Evolutionary conservation across 2,113 vertebrate species (phyloP), one percentile per base, ranked within the genome.

Genomic region (Sturnus vulgaris): DNA sequence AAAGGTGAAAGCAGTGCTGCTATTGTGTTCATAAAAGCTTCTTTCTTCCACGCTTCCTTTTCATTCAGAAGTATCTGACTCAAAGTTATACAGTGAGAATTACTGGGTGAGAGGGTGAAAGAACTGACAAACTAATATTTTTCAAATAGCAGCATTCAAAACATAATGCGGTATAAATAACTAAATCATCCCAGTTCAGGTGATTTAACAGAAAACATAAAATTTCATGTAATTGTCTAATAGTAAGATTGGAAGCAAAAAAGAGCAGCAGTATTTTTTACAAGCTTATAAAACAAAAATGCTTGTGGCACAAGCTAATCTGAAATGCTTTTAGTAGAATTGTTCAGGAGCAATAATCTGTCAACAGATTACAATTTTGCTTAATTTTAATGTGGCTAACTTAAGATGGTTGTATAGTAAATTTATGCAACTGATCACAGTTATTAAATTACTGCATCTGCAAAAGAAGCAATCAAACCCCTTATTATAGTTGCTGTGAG

Each of bases 371-470:
- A 98, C 97, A 98, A 98, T 98, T 98, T 98, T 98, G 98, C 98
- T 98, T 98, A 98, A 98, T 98, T 98, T 98, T 98, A 98, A 98
- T 98, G 98, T 98, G 97, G 98, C 98, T 97, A 98, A 98, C 98
- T 98, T 98, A 98, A 98, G 97, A 98, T 97, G 98, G 98, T 98
- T 98, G 98, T 98, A 98, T 98, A 98, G 98, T 98, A 98, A 98
- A 98, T 98, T 98, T 98, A 98, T 98, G 98, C 98, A 98, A 98
- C 98, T 98, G 98, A 98, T 98, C 98, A 98, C 98, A 98, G 98
- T 98, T 98, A 98, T 98, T 98, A 98, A 98, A 98, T 98, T 98
- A 98, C 98, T 97, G 97, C 98, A 98, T 98, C 98, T 98, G 98
- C 98, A 98, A 98, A 98, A 98, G 98, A 98, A 98, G 98, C 98